These are phyloP conservation scores for Urocyon cinereoargenteus DNA, from an alignment of 2,797 vertebrate species.

Conservation along the genomic window DNA sequence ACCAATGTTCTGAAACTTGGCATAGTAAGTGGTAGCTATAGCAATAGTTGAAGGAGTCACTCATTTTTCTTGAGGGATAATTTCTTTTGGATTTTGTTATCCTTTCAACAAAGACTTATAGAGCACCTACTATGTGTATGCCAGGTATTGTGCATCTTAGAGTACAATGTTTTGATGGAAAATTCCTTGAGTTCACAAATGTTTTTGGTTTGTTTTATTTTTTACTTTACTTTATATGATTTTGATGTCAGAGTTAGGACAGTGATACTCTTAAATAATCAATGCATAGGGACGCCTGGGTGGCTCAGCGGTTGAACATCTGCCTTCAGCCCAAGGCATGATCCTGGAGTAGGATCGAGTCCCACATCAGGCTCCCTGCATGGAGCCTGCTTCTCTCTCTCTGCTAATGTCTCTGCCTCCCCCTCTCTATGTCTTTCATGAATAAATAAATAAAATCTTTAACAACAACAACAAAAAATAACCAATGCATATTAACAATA, in stretches of 20 bases:
- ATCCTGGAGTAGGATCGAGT: too few species aligned
- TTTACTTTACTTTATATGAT: slow-evolving; percentile 4
- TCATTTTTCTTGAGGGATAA: neutral
- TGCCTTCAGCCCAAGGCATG: too few species aligned
- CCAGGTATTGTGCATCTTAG: neutral
- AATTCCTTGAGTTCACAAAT: neutral
- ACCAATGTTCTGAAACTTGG: neutral
- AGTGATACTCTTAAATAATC: neutral
- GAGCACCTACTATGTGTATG: neutral
- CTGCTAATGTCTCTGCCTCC: too few species aligned
- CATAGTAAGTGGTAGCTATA: neutral
- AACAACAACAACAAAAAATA: neutral
- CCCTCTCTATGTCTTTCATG: too few species aligned
- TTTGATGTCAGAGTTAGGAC: slow-evolving; percentile 8
- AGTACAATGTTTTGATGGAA: neutral
- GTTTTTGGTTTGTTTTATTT: neutral
- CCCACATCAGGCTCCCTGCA: too few species aligned
- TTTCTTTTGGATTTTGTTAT: slow-evolving; percentile 18
- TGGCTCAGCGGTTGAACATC: too few species aligned
- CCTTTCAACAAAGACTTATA: neutral
- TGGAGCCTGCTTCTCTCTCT: too few species aligned
- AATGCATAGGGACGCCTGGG: neutral
- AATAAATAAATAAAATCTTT: too few species aligned
- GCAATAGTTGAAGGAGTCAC: neutral
- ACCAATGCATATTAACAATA: neutral